Base-by-base conservation (phyloP, 2,888 invertebrate genomes). In the Ferrisia virgata region DNA sequence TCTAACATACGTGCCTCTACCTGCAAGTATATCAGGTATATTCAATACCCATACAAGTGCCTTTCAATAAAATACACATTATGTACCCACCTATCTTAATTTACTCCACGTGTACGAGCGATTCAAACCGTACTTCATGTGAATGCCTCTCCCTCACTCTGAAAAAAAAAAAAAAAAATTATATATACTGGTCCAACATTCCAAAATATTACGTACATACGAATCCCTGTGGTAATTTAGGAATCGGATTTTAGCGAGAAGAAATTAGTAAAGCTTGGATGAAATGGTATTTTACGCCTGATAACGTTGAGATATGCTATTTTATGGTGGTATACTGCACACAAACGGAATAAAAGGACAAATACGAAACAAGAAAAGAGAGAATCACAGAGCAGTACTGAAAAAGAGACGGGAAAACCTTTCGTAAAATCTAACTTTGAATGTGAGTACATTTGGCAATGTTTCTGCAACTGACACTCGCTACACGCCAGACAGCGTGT, bases 251-350 rank as follows among this genome's bases (percentile, higher is more conserved):
- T 76, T n/a, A 76, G 72, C 72, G 72, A 76, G 72, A 76, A 76
- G 72, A 76, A 76, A 76, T 76, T 76, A 76, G 72, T 76, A 76
- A 76, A 76, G 72, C 72, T 76, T 36, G 72, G 72, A 36, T 76
- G 72, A 76, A 76, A 36, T 76, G 72, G 72, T 76, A 76, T 76
- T 76, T 76, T 76, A 76, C 72, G 72, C 72, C 72, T 36, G 36
- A 76, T 76, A 76, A 76, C 72, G 72, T 76, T 76, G 72, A 76
- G 72, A 76, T 76, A 76, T 76, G 72, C 72, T 76, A 36, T 76
- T 76, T 76, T 76, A 76, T 76, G 72, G 72, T 76, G 72, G 72
- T 36, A 76, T 76, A 76, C 72, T 76, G 72, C 28, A 76, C 36
- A 76, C 72, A 76, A 76, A 76, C 11, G 36, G 28, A 76, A 76